Percentiles rank a stretch among this genome's conserved stretches.
Evolutionary conservation across 2,888 invertebrate genomes (phyloP).

Genomic region (Chrysolina haemoptera): DNA sequence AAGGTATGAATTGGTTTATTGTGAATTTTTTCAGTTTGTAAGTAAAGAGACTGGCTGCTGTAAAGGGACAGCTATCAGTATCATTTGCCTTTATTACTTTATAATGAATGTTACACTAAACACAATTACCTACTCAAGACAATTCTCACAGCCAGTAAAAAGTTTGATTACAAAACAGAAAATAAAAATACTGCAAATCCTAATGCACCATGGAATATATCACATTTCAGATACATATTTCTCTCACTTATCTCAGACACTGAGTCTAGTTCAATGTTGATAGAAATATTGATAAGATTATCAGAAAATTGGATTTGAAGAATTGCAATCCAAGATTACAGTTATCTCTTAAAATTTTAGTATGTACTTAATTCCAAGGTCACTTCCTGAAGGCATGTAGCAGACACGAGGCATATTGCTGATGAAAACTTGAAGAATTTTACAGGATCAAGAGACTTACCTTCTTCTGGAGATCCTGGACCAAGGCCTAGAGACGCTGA

Average conservation of each 20-base stretch:
- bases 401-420: conserved; percentile 31
- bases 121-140: no score
- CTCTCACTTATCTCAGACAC: background rate
- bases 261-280: conserved; percentile 5
- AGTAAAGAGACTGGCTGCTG: no score
- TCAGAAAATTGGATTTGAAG: background rate
- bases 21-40: no score
- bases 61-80: no score
- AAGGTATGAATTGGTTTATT: no score
- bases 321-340: conserved; percentile 8
- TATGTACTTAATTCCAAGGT: conserved; percentile 22
- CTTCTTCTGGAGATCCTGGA: conserved; percentile 78
- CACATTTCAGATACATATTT: no score
- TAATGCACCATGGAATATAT: no score
- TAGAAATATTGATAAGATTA: conserved; percentile 10
- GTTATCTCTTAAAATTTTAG: conserved; percentile 22
- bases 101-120: no score
- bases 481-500: conserved; percentile 78
- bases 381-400: conserved; percentile 36
- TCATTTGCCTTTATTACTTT: no score
- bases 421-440: conserved; percentile 12
- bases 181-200: no score
- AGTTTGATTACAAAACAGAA: no score
- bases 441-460: conserved; percentile 66
- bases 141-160: no score